Evolutionary conservation across 2,113 vertebrate genomes (phyloP), one percentile per base, ranked within the genome.

Genomic region (Daphoenositta chrysoptera): DNA sequence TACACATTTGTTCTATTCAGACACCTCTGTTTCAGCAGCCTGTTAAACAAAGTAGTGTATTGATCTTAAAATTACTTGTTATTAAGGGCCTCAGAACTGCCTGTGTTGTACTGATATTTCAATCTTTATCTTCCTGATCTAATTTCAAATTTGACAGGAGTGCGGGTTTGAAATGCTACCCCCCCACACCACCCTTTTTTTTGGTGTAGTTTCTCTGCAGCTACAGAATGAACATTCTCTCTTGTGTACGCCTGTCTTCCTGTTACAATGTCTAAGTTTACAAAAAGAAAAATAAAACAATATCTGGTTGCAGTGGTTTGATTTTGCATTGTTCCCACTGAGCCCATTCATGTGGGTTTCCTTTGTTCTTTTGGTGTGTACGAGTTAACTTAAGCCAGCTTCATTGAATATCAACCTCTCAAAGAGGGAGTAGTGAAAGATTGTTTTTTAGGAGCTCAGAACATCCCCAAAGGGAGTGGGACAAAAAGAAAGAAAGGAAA

Each of bases 31-130:
- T 93, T 94, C 79, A 80, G 40, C 76, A 83, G 15, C 14, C 39
- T 83, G 21, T 88, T 83, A 86, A 90, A 88, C 45, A 80, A 90
- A 83, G 26, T n/a, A 82, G 6, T 64, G 11, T 63, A 92, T 88
- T 96, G 82, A 89, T 90, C 72, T 60, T 73, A 68, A 92, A 93
- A 93, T 81, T 58, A 47, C 37, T 66, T 80, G 40, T 48, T 63
- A 70, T 77, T 77, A 70, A 54, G 3, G 63, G 10, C 31, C 50
- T 86, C 22, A 60, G 54, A 83, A 65, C 20, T 31, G 5, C 7
- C 56, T 75, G 13, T 40, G 66, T 33, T 65, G 2, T 57, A 92
- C 39, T 58, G 77, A n/a, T 57, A 78, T 85, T 90, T 91, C 83
- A 73, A 72, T 73, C 33, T 92, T 83, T 85, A 50, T 91, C 83